Evolutionary conservation across 2,113 vertebrate genomes (phyloP).

Genomic region (Turnix velox): DNA sequence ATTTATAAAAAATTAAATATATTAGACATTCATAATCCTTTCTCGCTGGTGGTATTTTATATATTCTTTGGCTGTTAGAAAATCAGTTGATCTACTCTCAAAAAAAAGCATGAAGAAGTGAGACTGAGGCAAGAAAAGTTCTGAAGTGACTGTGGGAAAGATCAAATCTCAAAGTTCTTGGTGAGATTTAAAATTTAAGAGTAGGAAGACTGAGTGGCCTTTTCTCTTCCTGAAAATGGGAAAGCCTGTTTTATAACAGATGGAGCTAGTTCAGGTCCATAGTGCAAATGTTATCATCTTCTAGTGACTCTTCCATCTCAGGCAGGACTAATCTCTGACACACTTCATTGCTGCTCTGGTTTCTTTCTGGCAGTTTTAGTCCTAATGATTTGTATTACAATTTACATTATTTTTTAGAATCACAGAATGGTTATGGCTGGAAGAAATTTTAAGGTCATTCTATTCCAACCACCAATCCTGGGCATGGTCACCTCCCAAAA

Average conservation of each 20-base stretch:
- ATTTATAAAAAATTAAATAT: not conserved
- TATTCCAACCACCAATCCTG: not conserved
- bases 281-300: not conserved
- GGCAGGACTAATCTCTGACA: not conserved
- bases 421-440: not conserved
- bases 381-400: not conserved
- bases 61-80: not conserved
- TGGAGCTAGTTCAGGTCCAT: not conserved
- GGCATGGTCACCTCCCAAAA: not conserved
- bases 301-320: not conserved
- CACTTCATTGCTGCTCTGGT: rapidly evolving
- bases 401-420: not conserved
- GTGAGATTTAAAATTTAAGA: not conserved
- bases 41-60: not conserved
- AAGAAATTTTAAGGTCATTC: not conserved
- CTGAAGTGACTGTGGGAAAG: not conserved
- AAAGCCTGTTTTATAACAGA: rapidly evolving
- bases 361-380: not conserved
- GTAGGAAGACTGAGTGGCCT: not conserved
- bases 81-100: not conserved
- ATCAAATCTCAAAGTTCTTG: not conserved
- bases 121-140: not conserved
- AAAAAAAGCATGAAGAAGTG: not conserved
- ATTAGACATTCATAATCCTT: not conserved
- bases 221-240: not conserved